phyloP scores from a whole-genome alignment of 2,113 vertebrate genomes.

The Corythornis madagascariensis region DNA sequence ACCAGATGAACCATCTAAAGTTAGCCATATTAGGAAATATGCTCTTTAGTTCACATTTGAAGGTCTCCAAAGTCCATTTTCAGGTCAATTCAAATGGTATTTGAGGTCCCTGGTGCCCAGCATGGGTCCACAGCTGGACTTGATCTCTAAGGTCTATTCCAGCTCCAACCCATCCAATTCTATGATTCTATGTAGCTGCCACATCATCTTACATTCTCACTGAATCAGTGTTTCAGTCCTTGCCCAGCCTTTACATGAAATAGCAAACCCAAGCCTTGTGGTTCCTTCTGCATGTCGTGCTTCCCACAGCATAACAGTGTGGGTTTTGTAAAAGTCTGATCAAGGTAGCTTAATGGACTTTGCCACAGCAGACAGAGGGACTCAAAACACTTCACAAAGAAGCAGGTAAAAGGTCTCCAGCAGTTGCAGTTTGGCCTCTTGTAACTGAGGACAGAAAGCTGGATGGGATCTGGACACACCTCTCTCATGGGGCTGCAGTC shows the following conservation, averaged over 20 bases:
- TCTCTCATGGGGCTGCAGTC: neutral
- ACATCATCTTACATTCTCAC: neutral
- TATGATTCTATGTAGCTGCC: neutral
- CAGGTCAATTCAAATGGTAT: too few species aligned
- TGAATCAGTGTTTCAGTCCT: neutral
- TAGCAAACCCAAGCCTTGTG: neutral
- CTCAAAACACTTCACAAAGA: neutral
- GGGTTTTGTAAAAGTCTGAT: neutral
- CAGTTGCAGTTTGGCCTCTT: neutral
- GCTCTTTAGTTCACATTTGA: neutral
- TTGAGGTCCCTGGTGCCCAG: too few species aligned
- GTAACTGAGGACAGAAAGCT: neutral
- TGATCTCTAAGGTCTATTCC: too few species aligned
- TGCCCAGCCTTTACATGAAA: neutral
- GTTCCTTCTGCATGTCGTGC: neutral
- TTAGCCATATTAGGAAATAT: neutral
- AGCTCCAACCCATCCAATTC: too few species aligned
- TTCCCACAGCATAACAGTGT: neutral
- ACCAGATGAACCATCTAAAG: neutral
- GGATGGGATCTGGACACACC: rapidly evolving
- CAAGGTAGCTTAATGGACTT: neutral
- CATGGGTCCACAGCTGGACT: too few species aligned
- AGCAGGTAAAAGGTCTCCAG: neutral
- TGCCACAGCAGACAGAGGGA: neutral
- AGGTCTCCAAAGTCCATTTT: too few species aligned